Percentiles rank a stretch among this genome's conserved stretches.
Conservation (phyloP, 2,113 vertebrate species). For the Shinisaurus crocodilurus region DNA sequence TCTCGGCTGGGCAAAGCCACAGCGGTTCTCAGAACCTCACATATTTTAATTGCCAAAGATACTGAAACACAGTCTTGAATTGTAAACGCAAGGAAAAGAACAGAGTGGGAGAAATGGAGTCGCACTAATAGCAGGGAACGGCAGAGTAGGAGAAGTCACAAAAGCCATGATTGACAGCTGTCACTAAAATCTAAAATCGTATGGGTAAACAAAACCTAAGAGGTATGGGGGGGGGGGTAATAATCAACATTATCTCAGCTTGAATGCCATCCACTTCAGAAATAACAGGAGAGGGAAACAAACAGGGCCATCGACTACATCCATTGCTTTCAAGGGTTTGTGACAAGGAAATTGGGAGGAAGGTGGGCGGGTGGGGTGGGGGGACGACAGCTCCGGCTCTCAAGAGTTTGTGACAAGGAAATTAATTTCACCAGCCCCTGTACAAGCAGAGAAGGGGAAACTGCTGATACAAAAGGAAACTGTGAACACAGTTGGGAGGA, state of each 20-base stretch:
- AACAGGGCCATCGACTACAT: not conserved
- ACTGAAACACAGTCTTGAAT: not conserved
- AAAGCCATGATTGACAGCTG: slow-evolving; percentile 16
- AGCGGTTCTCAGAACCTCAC: not conserved
- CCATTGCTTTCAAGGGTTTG: not conserved
- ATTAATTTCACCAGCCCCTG: not conserved
- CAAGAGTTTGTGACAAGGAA: slow-evolving; percentile 7
- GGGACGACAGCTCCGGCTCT: too few species aligned
- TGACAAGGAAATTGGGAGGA: not conserved
- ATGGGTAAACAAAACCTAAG: not conserved
- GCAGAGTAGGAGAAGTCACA: not conserved
- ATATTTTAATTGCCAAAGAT: not conserved
- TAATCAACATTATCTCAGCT: not conserved
- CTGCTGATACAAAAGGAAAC: slow-evolving; percentile 3
- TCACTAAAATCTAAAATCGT: slow-evolving; percentile 9
- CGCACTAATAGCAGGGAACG: not conserved
- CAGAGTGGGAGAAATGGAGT: not conserved
- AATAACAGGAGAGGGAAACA: not conserved
- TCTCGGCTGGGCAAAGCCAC: not conserved
- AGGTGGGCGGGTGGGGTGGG: too few species aligned
- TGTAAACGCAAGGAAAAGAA: not conserved
- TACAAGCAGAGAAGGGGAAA: not conserved
- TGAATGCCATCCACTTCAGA: not conserved
- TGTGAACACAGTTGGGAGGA: not conserved
- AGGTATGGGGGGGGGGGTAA: not conserved